Evolutionary conservation across 2,888 invertebrate species (phyloP).

Genomic region (Herminia tarsipennalis): DNA sequence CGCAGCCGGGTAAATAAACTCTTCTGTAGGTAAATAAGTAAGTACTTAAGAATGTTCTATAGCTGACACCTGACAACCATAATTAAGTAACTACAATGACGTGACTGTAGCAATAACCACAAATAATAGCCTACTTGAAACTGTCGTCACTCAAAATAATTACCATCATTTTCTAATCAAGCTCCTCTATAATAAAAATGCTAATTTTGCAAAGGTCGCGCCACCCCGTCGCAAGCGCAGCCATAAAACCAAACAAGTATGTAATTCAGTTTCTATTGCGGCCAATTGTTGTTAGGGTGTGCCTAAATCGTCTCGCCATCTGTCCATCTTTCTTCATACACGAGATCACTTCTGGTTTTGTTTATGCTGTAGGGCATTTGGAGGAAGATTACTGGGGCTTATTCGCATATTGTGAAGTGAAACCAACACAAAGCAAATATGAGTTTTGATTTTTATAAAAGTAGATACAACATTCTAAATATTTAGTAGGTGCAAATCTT

Average conservation of each 20-base stretch:
- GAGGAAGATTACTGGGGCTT: too few relatives aligned
- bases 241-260: conserved; percentile 42
- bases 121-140: neutral
- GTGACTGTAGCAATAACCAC: too few relatives aligned
- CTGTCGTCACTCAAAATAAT: conserved; percentile 11
- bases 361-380: neutral
- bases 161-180: conserved; percentile 36
- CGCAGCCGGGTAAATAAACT: too few relatives aligned
- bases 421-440: too few relatives aligned
- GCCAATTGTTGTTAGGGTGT: conserved; percentile 44
- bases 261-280: conserved; percentile 52
- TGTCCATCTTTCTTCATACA: conserved; percentile 35
- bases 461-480: neutral
- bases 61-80: too few relatives aligned
- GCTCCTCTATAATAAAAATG: conserved; percentile 35
- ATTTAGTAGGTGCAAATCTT: neutral
- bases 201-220: conserved; percentile 33
- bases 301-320: conserved; percentile 50
- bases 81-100: too few relatives aligned
- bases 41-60: too few relatives aligned
- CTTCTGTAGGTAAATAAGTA: too few relatives aligned
- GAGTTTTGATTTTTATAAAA: neutral
- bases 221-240: conserved; percentile 7
- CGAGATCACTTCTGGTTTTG: neutral
- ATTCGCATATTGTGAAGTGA: too few relatives aligned